Evolutionary conservation across 2,113 vertebrate genomes (phyloP), one percentile per base, ranked within the genome.

Genomic region (Clarias magur): DNA sequence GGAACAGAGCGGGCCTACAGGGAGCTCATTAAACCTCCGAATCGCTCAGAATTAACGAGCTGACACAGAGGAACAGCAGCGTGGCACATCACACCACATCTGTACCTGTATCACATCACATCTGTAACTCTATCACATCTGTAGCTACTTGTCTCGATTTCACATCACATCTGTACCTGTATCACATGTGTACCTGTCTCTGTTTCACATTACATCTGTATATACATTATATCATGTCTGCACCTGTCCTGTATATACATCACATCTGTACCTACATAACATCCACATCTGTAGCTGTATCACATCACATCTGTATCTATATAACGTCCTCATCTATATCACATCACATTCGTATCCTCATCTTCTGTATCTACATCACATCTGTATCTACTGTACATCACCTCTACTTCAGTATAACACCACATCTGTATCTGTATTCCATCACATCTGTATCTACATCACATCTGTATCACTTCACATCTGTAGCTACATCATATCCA

Each of bases 21-120:
- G 94, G 93, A 94, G 92, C 94, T 95, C 94, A 95, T 95, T 95
- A 95, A 94, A 88, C 70, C 91, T 88, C 93, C 93, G 92, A 95
- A 95, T 95, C 94, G 93, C 87, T 87, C 79, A 78, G 80, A 70
- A 88, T 86, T 83, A 90, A 90, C 84, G 88, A 92, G 88, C 89
- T 93, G 93, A 95, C 93, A 90, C 89, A 92, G 91, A 94, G 90
- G 87, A 68, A 91, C 82, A 87, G 88, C 57, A 27, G 15, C 1
- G 4, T 17, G 19, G 25, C 38, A 67, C 81, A 83, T 25, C 38
- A 78, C 53, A 78, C 27, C 75, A 70, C 67, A 70, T 70, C 67
- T 67, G 63, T 23, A 67, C 25, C 21, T 25, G 25, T 19, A 23
- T 16, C 23, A 27, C 63, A 67, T 67, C 60, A 62, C 60, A 62